Base-by-base conservation (phyloP, 1,140 invertebrate species). In the Drosophila nikananu region DNA sequence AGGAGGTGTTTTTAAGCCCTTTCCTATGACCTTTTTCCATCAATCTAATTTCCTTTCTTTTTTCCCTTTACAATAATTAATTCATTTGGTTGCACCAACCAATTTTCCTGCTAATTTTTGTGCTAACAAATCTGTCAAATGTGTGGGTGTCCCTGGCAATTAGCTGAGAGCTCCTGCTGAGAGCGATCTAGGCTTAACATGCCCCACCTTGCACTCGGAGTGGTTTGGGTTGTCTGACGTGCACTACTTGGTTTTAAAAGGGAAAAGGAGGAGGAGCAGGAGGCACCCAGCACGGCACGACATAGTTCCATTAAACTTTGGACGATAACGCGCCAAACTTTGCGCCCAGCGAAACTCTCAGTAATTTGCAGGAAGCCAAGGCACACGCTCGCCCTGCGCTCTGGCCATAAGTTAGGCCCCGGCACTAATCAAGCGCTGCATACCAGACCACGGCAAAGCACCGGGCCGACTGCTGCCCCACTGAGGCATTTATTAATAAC, bases 301-400 rank as follows among this genome's bases (percentile, higher is more conserved):
- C 81, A 84, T 84, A 84, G 81, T 84, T 84, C 67, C 73, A 84
- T 84, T 84, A 84, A 80, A 84, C 81, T 84, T 82, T 80, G 55
- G 72, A 84, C 81, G 81, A 84, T 84, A 83, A 84, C 81, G 81
- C 73, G 81, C 72, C 63, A 84, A 84, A 84, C 63, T 84, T 84
- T 84, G 76, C 76, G 71, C 81, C 75, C 70, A 62, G 70, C 75
- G 73, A 73, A 70, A 82, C 76, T 76, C 65, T 64, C 66, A 57
- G 81, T 83, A 84, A 84, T 84, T 84, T 84, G 63, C 81, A 80
- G 72, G 74, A 78, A 78, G 75, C 21, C 75, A 25, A 25, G 10
- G 25, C 19, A 58, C 44, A 37, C n/a, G 35, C 32, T 19, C 9
- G 39, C 37, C 27, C 13, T 23, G 23, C 35, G 19, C 58, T 30